phyloP scores from a whole-genome alignment of 2,797 vertebrate species.

The Cynodonichthys magdalenae region DNA sequence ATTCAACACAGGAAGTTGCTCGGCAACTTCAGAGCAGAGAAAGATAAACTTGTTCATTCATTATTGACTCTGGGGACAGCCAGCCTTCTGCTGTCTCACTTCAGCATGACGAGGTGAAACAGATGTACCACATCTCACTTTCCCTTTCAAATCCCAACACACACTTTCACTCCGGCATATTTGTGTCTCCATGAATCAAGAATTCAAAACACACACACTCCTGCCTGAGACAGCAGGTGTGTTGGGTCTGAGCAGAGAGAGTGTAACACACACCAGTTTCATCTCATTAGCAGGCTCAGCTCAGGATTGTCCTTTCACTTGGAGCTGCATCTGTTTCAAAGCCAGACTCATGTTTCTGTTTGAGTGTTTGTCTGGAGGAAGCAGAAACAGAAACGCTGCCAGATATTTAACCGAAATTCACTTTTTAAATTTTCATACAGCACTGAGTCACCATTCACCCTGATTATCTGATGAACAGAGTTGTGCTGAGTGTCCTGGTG shows the following conservation, averaged over 20 bases:
- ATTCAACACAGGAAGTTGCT: conserved; percentile 36
- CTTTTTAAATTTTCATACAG: too few relatives aligned
- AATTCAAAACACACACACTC: neutral
- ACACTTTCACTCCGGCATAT: too few relatives aligned
- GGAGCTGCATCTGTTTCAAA: conserved; percentile 45
- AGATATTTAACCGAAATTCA: too few relatives aligned
- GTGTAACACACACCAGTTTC: conserved; percentile 47
- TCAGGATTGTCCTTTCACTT: conserved; percentile 44
- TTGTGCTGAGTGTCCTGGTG: too few relatives aligned
- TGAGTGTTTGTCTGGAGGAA: neutral
- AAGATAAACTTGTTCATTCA: conserved; percentile 51
- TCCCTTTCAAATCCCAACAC: conserved; percentile 33
- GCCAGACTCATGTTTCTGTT: conserved; percentile 20
- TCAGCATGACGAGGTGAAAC: conserved; percentile 32
- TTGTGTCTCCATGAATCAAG: too few relatives aligned
- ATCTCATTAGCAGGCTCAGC: conserved; percentile 37
- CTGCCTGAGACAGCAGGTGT: conserved; percentile 2
- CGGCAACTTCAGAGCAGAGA: conserved; percentile 46
- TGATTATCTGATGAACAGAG: too few relatives aligned
- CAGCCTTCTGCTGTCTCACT: conserved; percentile 18
- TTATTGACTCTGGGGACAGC: conserved; percentile 60
- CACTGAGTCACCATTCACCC: too few relatives aligned
- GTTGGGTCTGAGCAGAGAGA: conserved; percentile 9
- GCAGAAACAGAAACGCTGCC: neutral
- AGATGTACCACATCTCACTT: conserved; percentile 5